These are phyloP conservation scores for Xiphydria camelus DNA, from an alignment of 2,888 invertebrate genomes.

Conservation along the genomic window DNA sequence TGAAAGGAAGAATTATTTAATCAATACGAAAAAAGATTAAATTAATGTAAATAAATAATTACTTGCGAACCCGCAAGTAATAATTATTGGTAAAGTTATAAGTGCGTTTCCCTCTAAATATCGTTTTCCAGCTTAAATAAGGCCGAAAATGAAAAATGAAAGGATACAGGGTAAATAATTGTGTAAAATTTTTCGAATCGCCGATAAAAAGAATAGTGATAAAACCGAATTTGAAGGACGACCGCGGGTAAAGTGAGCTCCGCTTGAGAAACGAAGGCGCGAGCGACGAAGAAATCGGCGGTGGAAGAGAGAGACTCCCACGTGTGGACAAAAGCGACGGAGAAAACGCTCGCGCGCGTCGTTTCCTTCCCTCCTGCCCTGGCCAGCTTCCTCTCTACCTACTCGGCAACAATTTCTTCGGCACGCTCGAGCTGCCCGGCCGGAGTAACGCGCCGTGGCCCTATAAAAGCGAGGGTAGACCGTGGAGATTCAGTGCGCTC, in stretches of 20 bases:
- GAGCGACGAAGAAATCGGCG: conserved; percentile 14
- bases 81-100: too few relatives aligned
- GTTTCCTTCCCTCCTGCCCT: conserved; percentile 36
- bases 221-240: conserved; percentile 2
- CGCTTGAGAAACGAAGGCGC: conserved; percentile 1
- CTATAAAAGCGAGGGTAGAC: conserved; percentile 56
- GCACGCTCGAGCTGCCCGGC: conserved; percentile 27
- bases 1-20: too few relatives aligned
- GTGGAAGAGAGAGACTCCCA: not conserved
- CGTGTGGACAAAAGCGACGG: not conserved
- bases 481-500: conserved; percentile 50
- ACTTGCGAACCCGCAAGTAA: too few relatives aligned
- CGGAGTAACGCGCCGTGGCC: conserved; percentile 30
- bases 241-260: conserved; percentile 1
- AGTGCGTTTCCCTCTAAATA: too few relatives aligned
- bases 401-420: conserved; percentile 26
- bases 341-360: conserved; percentile 23
- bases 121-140: too few relatives aligned
- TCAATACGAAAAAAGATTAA: too few relatives aligned
- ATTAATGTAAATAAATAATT: too few relatives aligned
- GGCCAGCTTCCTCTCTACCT: conserved; percentile 40
- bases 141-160: too few relatives aligned
- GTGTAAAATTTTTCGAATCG: too few relatives aligned
- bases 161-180: too few relatives aligned
- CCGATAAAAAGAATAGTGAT: too few relatives aligned